phyloP scores from a whole-genome alignment of 2,113 vertebrate species.

The Suricata suricatta region DNA sequence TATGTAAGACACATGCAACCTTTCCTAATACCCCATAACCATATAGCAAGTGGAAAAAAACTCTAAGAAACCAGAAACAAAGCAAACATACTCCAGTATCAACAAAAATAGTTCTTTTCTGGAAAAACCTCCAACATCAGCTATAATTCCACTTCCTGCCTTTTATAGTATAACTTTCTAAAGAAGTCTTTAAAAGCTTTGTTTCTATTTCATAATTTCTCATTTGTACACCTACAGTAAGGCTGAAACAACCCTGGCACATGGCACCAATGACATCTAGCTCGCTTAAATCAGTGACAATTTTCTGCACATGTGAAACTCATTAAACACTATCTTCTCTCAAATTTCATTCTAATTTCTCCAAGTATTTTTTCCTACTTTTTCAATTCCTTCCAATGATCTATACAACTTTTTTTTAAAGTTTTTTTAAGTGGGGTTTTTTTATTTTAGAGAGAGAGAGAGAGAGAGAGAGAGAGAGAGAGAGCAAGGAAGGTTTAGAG shows the following conservation, averaged over 20 bases:
- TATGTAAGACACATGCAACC: slow-evolving; percentile 76
- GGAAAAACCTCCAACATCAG: not conserved
- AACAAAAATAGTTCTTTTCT: not conserved
- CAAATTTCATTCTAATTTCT: not conserved
- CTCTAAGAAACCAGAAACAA: slow-evolving; percentile 60
- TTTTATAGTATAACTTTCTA: not conserved
- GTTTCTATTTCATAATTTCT: not conserved
- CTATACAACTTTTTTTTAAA: not conserved
- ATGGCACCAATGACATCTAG: not conserved
- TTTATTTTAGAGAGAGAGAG: too few species aligned
- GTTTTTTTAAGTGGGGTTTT: too few species aligned
- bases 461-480: too few species aligned
- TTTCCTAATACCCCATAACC: slow-evolving; percentile 52
- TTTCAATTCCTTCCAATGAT: not conserved
- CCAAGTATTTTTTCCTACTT: not conserved
- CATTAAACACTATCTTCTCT: not conserved
- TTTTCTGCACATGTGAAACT: too few species aligned
- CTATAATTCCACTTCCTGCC: not conserved
- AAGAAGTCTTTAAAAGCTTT: not conserved
- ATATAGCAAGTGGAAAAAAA: slow-evolving; percentile 74
- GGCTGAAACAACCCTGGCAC: not conserved
- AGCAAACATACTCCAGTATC: not conserved
- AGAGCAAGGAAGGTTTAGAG: too few species aligned
- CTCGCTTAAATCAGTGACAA: not conserved
- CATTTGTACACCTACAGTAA: not conserved